Evolutionary conservation across 2,797 vertebrate species (phyloP), one percentile per base, ranked within the genome.

Genomic region (Gila robusta): DNA sequence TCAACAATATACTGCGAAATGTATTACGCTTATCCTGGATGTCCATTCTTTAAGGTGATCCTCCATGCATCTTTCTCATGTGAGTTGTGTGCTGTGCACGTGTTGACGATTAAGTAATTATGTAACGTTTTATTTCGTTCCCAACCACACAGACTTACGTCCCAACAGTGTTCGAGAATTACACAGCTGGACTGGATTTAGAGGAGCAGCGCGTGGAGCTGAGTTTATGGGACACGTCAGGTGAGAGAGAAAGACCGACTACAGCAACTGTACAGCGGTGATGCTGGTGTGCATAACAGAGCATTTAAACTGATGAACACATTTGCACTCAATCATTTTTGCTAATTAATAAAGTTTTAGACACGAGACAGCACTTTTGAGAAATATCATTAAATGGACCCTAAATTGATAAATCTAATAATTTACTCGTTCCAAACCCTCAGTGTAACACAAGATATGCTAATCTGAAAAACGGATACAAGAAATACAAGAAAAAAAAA

Each of bases 141-240:
- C 16, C 39, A 37, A 4, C 8, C 54, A 5, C 92, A 23, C 89
- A 99, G 98, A 98, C 97, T 0, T 98, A 98, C 17, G 97, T 98
- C 90, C 98, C 97, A 49, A 98, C 98, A 12, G 98, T 99, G 89
- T 98, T 99, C 92, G 98, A 99, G 92, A 99, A 99, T 94, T 99
- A 99, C 94, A 98, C 98, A 0, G 96, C 97, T 88, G 97, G 97
- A 88, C 92, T 98, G 95, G 96, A 97, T 91, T 95, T 97, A 1
- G 98, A 99, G 78, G 98, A 97, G 28, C 97, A 98, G 91, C 96
- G 97, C 39, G 97, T 98, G 79, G 98, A 98, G 94, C 97, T 99
- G 85, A 99, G 98, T 89, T 96, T 98, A 21, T 98, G 98, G 98
- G 98, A 98, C 92, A 99, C 98, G 79, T 99, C 98, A 91, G 98